phyloP scores from a whole-genome alignment of 2,888 invertebrate genomes.

The Nomada fucata region DNA sequence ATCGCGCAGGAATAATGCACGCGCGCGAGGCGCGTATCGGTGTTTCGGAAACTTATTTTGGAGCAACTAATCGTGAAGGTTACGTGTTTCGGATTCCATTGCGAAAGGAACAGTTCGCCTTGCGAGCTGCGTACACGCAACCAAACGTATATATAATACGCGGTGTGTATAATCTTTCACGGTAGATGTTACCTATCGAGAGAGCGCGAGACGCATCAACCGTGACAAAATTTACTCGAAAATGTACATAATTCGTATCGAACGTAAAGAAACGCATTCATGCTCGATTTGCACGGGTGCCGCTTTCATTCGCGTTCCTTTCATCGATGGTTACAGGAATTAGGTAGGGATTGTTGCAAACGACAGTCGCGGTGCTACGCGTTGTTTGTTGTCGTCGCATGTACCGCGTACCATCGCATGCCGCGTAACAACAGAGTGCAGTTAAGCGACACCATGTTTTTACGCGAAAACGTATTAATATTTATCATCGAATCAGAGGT shows the following conservation, averaged over 20 bases:
- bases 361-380: constrained; percentile 26
- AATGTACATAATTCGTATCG: constrained; percentile 61
- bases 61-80: constrained; percentile 12
- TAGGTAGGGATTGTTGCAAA: constrained; percentile 31
- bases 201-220: background rate
- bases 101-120: constrained; percentile 39
- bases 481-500: constrained; percentile 42
- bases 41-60: constrained; percentile 22
- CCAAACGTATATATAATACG: background rate
- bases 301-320: constrained; percentile 60
- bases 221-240: constrained; percentile 5
- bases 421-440: no score
- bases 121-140: constrained; percentile 1
- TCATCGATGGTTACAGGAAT: constrained; percentile 52
- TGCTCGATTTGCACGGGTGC: constrained; percentile 70
- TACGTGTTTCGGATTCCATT: constrained; percentile 16
- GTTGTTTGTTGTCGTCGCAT: constrained; percentile 36
- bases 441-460: background rate
- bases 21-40: background rate
- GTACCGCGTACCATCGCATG: no score
- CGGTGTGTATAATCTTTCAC: background rate
- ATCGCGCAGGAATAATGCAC: constrained; percentile 5
- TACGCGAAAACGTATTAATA: constrained; percentile 7
- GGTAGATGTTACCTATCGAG: no score
- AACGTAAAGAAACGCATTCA: constrained; percentile 68